Evolutionary conservation across 2,113 vertebrate genomes (phyloP), one percentile per base, ranked within the genome.

Genomic region (Microtus montanus): DNA sequence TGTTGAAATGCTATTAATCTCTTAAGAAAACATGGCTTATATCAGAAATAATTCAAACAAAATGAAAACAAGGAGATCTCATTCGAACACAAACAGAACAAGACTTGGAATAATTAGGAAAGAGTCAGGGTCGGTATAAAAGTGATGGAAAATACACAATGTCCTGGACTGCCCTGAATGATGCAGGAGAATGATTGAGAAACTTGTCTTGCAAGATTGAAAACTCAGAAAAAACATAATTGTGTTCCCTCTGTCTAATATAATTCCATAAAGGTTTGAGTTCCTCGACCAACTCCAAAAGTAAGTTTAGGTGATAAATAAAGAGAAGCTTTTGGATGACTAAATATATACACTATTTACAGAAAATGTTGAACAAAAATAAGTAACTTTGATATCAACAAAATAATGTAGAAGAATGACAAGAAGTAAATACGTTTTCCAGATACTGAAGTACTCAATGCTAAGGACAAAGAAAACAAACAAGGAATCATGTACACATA

Each of bases 1-100:
- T 77, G 20, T 91, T 94, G 68, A 91, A 95, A 89, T 79, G 30
- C n/a, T 52, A 28, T 89, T 85, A 64, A 52, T 68, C 30, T 95
- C 44, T 63, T 87, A 79, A 83, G 28, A 35, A 73, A 93, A 95
- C 77, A 30, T 74, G 92, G 30, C 5, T 96, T 78, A 14, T 87
- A 49, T 75, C 64, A 90, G 19, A 71, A 91, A 78, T 71, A 92
- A 90, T 71, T 22, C 83, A 71, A 49, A 92, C 52, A 89, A 92
- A 52, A 91, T 88, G 30, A 71, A 83, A 93, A 87, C 64, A 8
- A 90, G 30, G 84, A 66, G 47, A 68, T 71, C 28, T 88, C 24
- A 22, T 95, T 91, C 38, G 33, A 97, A 85, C 35, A 91, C 19
- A 93, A 94, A 87, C 2, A 84, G 89, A 91, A 35, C 41, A 78